A percentile compares a stretch with the other conserved stretches of the same genome.
phyloP scores from a whole-genome alignment of 2,113 vertebrate species.

The Emberiza fucata region DNA sequence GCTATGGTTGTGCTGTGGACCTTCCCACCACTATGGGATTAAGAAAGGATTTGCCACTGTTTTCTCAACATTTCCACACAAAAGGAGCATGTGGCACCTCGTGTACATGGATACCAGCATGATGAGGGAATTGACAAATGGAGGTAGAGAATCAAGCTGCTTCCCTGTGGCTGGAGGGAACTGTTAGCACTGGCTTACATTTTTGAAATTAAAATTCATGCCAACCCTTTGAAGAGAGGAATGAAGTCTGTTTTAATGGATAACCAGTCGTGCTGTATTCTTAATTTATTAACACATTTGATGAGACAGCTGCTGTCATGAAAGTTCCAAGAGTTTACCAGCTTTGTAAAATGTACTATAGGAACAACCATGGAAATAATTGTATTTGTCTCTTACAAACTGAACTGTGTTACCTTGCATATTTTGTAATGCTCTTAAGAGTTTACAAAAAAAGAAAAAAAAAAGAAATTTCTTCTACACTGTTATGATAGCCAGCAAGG shows the following conservation, averaged over 20 bases:
- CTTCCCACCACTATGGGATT: not conserved
- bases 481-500: not conserved
- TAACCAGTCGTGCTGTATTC: not conserved
- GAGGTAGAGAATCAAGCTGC: not conserved
- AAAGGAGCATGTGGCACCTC: not conserved
- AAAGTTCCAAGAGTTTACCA: not conserved
- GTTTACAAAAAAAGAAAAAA: not conserved
- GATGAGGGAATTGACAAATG: not conserved
- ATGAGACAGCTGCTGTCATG: not conserved
- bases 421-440: conserved; percentile 11
- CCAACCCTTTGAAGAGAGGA: not conserved
- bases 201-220: not conserved
- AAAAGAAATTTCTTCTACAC: not conserved
- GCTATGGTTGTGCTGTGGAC: not conserved
- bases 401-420: not conserved
- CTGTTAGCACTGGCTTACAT: not conserved
- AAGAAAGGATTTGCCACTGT: not conserved
- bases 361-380: not conserved
- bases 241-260: not conserved
- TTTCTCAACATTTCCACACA: not conserved
- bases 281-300: not conserved
- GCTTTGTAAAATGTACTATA: not conserved
- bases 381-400: not conserved
- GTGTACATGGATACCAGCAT: not conserved
- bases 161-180: not conserved